Evolutionary conservation across 30 jellyfish, hydroid and myxozoan species (phyloP).

Genomic region (Turritopsis dohrnii): DNA sequence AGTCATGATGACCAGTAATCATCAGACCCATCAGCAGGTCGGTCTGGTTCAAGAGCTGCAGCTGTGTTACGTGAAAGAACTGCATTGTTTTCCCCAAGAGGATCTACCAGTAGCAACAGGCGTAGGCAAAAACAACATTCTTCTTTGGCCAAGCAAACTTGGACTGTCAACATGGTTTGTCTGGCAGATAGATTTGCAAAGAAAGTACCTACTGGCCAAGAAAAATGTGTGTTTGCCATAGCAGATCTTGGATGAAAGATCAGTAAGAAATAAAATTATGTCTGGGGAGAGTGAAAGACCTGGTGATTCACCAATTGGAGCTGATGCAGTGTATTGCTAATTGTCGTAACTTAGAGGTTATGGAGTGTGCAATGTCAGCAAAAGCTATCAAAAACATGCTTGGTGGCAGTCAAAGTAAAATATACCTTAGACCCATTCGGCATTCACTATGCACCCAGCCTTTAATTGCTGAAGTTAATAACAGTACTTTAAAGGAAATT

Average conservation of each 20-base stretch:
- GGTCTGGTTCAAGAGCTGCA: too few species aligned
- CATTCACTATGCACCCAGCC: background rate
- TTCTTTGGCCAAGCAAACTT: too few species aligned
- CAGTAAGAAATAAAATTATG: constrained; percentile 24
- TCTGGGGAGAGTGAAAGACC: constrained; percentile 21
- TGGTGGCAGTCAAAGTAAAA: too few species aligned
- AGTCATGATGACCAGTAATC: too few species aligned
- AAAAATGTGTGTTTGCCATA: constrained; percentile 23
- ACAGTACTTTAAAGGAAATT: constrained; percentile 17
- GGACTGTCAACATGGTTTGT: constrained; percentile 33
- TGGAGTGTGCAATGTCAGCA: constrained; percentile 26
- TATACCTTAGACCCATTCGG: constrained; percentile 30
- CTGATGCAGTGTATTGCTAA: constrained; percentile 31
- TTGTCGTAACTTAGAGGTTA: constrained; percentile 34
- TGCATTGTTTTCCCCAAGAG: too few species aligned
- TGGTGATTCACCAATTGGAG: constrained; percentile 34
- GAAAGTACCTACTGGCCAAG: constrained; percentile 29
- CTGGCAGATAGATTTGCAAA: constrained; percentile 26
- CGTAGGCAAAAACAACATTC: too few species aligned
- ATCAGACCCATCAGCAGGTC: too few species aligned
- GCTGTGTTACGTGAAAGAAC: too few species aligned
- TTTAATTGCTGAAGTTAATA: background rate
- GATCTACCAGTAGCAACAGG: too few species aligned
- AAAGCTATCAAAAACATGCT: constrained; percentile 29
- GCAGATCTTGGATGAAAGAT: constrained; percentile 35